These are phyloP conservation scores for Oryzias javanicus DNA, from an alignment of 2,113 vertebrate species.

Conservation along the genomic window DNA sequence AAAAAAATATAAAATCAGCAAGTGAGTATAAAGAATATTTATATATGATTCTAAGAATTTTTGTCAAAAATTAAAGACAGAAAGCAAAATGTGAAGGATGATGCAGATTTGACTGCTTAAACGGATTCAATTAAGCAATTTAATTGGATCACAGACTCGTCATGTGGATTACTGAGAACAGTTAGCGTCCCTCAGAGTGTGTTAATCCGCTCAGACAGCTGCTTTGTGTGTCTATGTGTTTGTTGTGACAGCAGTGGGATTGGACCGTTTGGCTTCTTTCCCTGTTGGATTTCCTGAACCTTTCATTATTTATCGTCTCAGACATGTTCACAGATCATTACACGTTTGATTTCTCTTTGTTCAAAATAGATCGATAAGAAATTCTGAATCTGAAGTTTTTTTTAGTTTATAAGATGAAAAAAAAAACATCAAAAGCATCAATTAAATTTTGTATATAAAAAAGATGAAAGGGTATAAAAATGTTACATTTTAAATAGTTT, in stretches of 20 bases:
- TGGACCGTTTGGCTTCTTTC: conserved; percentile 19
- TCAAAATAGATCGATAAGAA: not conserved
- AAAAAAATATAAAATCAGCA: not conserved
- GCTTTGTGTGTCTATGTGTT: conserved; percentile 16
- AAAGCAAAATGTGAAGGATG: too few relatives aligned
- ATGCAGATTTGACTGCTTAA: conserved; percentile 6
- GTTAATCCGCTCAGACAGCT: conserved; percentile 34
- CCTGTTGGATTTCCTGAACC: conserved; percentile 10
- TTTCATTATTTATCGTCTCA: not conserved
- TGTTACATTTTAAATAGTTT: too few relatives aligned
- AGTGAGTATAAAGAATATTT: not conserved
- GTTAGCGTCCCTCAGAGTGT: conserved; percentile 20
- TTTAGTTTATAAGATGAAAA: too few relatives aligned
- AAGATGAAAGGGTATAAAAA: too few relatives aligned
- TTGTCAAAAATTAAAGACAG: too few relatives aligned
- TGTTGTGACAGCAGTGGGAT: conserved; percentile 15
- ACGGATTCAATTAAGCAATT: conserved; percentile 5
- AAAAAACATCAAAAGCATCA: too few relatives aligned
- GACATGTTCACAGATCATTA: not conserved
- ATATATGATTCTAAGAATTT: too few relatives aligned
- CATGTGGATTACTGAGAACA: conserved; percentile 20
- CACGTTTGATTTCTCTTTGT: not conserved
- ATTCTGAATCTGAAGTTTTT: too few relatives aligned
- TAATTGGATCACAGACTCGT: conserved; percentile 15
- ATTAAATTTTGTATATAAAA: too few relatives aligned